Evolutionary conservation across 1,140 invertebrate genomes (phyloP).

Genomic region (Apis cerana): DNA sequence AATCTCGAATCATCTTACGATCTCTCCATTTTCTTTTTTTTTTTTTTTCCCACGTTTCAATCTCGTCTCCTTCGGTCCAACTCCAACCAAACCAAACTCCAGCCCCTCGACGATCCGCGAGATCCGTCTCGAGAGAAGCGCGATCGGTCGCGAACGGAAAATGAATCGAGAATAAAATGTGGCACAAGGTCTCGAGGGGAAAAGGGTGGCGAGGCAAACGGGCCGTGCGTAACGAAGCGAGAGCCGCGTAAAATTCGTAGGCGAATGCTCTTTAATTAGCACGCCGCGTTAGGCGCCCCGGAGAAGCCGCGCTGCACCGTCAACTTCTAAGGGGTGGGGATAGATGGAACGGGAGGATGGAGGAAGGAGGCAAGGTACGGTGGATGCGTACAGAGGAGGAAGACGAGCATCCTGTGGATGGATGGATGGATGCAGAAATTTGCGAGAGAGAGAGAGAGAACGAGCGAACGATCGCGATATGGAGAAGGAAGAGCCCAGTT

Average conservation of each 20-base stretch:
- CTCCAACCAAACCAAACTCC: background rate
- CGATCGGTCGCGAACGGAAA: constrained; percentile 1
- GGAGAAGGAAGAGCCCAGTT: no score
- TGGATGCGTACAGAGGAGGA: no score
- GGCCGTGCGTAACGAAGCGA: constrained; percentile 69
- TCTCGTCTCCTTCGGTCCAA: background rate
- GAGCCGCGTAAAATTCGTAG: constrained; percentile 71
- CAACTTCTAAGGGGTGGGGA: constrained; percentile 16
- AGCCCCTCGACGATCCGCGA: background rate
- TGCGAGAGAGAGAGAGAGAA: no score
- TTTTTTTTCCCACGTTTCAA: background rate
- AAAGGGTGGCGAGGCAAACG: constrained; percentile 65
- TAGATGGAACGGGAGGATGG: no score
- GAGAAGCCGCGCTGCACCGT: constrained; percentile 4
- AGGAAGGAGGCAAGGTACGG: no score
- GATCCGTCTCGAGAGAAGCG: background rate
- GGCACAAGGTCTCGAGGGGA: constrained; percentile 68
- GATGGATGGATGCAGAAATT: no score
- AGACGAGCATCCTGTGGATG: no score
- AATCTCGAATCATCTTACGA: no score
- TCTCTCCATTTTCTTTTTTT: background rate
- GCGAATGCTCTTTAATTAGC: constrained; percentile 76
- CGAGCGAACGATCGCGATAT: no score
- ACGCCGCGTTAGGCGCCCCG: constrained; percentile 45
- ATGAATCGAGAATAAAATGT: constrained; percentile 57